A percentile compares a stretch with the other conserved stretches of the same genome.
Evolutionary conservation across 2,888 invertebrate genomes (phyloP).

Genomic region (Apamea sordens): DNA sequence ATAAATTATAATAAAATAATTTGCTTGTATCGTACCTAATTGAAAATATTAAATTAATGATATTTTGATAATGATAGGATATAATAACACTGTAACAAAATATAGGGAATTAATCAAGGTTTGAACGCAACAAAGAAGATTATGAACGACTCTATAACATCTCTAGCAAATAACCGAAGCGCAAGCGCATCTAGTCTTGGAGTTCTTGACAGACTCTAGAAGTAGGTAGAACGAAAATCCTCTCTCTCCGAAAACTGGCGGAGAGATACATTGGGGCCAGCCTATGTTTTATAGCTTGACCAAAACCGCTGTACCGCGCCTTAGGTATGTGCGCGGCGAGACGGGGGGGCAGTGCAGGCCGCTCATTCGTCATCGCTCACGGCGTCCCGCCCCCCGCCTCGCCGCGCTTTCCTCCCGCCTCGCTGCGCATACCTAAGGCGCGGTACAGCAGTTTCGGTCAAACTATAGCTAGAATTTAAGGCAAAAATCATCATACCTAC

Average conservation of each 20-base stretch:
- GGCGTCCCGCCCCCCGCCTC: too few species aligned
- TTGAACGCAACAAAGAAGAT: constrained; percentile 46
- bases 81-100: constrained; percentile 28
- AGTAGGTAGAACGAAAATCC: neutral
- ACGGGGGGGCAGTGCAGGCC: too few species aligned
- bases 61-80: constrained; percentile 5
- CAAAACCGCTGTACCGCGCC: too few species aligned
- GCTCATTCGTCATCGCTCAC: too few species aligned
- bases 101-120: constrained; percentile 10
- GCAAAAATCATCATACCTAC: neutral
- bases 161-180: neutral
- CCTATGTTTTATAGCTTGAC: neutral
- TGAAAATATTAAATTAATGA: neutral
- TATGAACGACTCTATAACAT: neutral
- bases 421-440: too few species aligned
- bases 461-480: neutral
- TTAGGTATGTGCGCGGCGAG: too few species aligned
- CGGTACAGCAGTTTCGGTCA: too few species aligned
- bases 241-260: neutral
- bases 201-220: neutral
- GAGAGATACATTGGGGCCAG: neutral
- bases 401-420: too few species aligned
- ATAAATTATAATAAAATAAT: neutral
- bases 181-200: neutral
- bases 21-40: neutral